Evolutionary conservation across 2,888 invertebrate species (phyloP).

Genomic region (Drosophila flavopinicola): DNA sequence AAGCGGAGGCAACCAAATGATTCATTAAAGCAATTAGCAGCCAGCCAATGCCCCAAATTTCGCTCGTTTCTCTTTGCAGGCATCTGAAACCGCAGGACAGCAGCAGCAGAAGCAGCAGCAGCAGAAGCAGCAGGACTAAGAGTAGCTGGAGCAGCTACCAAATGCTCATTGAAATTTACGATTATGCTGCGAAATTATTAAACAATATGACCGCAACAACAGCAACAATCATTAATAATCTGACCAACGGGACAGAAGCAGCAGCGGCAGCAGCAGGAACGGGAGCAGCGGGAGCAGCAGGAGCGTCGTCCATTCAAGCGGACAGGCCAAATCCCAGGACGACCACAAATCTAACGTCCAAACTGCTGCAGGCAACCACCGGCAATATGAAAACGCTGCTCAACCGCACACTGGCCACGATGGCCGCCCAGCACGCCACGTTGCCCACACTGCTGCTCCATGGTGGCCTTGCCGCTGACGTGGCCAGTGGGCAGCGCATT

Average conservation of each 20-base stretch:
- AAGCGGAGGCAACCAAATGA: slow-evolving; percentile 36
- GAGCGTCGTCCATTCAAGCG: too few species aligned
- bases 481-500: slow-evolving; percentile 48
- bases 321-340: slow-evolving; percentile 28
- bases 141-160: slow-evolving; percentile 21
- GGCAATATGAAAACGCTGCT: slow-evolving; percentile 68
- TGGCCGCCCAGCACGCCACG: slow-evolving; percentile 61
- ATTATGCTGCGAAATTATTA: slow-evolving; percentile 79
- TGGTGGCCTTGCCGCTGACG: slow-evolving; percentile 30
- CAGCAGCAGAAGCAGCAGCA: neutral
- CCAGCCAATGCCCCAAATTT: slow-evolving; percentile 27
- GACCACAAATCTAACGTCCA: slow-evolving; percentile 63
- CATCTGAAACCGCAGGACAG: slow-evolving; percentile 20
- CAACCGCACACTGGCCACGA: slow-evolving; percentile 68
- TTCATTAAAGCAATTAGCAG: slow-evolving; percentile 61
- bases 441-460: slow-evolving; percentile 57
- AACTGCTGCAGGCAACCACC: slow-evolving; percentile 62
- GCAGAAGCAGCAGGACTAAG: neutral
- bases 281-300: slow-evolving; percentile 14
- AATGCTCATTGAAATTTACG: slow-evolving; percentile 75
- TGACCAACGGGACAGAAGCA: slow-evolving; percentile 28
- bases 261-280: slow-evolving; percentile 5
- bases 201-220: slow-evolving; percentile 71
- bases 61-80: slow-evolving; percentile 49
- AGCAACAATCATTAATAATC: slow-evolving; percentile 60